Conservation (phyloP, 2,113 vertebrate genomes). For the Sylvietta virens region DNA sequence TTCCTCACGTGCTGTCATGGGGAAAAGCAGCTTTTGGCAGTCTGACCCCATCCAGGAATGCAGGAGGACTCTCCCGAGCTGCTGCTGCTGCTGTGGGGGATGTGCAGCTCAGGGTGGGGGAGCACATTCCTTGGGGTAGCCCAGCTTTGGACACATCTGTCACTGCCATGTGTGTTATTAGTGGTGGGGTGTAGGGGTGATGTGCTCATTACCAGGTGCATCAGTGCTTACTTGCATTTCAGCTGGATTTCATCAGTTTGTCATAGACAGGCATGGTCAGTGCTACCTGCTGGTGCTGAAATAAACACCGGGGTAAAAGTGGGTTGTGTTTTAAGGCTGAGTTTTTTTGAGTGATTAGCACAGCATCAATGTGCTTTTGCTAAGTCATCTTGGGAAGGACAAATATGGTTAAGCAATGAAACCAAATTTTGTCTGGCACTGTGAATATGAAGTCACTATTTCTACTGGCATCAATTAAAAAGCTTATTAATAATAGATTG, state of each 20-base stretch:
- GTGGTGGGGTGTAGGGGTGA: neutral
- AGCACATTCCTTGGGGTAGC: neutral
- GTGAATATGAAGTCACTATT: neutral
- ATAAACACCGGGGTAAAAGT: neutral
- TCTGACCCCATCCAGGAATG: neutral
- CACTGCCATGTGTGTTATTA: neutral
- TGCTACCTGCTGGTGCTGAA: neutral
- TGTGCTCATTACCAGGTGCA: neutral
- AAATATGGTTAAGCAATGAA: neutral
- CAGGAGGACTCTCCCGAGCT: neutral
- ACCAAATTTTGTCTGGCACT: neutral
- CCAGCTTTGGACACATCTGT: neutral
- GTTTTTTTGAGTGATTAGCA: neutral
- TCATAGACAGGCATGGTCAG: neutral
- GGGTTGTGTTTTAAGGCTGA: neutral
- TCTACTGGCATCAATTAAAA: neutral
- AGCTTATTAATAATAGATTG: neutral
- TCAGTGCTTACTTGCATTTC: neutral
- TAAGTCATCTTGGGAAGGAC: neutral
- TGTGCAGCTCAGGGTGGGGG: no score
- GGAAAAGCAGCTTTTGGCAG: neutral
- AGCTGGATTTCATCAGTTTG: neutral
- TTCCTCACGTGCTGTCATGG: neutral
- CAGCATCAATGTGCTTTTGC: neutral
- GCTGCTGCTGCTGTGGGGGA: neutral